Evolutionary conservation across 30 jellyfish, hydroid and myxozoan species (phyloP).

Genomic region (Pelagia noctiluca): DNA sequence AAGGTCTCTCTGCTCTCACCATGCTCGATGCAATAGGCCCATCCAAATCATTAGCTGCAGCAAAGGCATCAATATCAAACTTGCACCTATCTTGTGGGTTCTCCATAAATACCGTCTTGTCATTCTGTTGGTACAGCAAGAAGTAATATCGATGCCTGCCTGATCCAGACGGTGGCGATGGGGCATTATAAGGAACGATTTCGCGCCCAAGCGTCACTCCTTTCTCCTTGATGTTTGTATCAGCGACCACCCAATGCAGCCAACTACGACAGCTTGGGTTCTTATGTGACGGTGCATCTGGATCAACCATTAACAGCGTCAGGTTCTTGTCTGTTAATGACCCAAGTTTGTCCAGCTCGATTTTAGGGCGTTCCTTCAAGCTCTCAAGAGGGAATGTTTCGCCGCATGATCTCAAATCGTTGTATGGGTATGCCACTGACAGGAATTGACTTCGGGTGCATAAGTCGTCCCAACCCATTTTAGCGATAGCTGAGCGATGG

Average conservation of each 20-base stretch:
- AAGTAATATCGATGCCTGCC: constrained; percentile 74
- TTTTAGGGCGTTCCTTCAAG: constrained; percentile 52
- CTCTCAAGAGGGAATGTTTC: constrained; percentile 68
- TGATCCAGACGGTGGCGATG: constrained; percentile 79
- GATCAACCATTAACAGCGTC: constrained; percentile 86
- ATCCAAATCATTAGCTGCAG: constrained; percentile 50
- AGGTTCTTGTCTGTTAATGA: constrained; percentile 55
- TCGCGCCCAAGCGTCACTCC: constrained; percentile 50
- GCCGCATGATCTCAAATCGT: constrained; percentile 46
- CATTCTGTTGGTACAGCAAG: constrained; percentile 63
- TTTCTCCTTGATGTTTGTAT: constrained; percentile 25
- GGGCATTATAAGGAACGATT: constrained; percentile 55
- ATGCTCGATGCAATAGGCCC: constrained; percentile 62
- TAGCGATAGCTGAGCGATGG: constrained; percentile 32
- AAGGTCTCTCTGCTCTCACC: constrained; percentile 68
- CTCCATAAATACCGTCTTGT: constrained; percentile 47
- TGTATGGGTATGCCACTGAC: constrained; percentile 64
- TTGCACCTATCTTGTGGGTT: constrained; percentile 68
- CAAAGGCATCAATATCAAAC: constrained; percentile 70
- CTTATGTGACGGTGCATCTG: constrained; percentile 86
- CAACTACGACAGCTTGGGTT: constrained; percentile 85
- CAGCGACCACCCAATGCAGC: constrained; percentile 84
- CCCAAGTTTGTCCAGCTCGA: constrained; percentile 63
- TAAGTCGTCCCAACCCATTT: constrained; percentile 74
- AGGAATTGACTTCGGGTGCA: constrained; percentile 67